Conservation (phyloP, 2,113 vertebrate genomes). For the cat (Felis catus) region F.catus_Fca126_mat1.0 CM031415.1:62070001-62070500, state of each 20-base stretch:
- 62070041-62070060: neutral
- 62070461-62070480: too few relatives aligned
- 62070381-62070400: too few relatives aligned
- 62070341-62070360: too few relatives aligned
- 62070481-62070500: neutral
- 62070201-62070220: neutral
- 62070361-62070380: too few relatives aligned
- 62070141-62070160: too few relatives aligned
- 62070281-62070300: too few relatives aligned
- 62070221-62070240: neutral
- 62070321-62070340: too few relatives aligned
- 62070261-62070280: neutral
- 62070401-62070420: too few relatives aligned
- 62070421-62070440: too few relatives aligned
- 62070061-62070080: too few relatives aligned
- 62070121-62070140: neutral
- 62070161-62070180: neutral
- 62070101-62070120: neutral
- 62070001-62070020: neutral
- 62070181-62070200: neutral
- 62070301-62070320: too few relatives aligned
- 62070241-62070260: neutral
- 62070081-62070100: neutral
- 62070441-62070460: too few relatives aligned
- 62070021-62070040: accelerated